These are phyloP conservation scores for Diabrotica virgifera DNA, from an alignment of 1,140 invertebrate species.

Conservation along the genomic window DNA sequence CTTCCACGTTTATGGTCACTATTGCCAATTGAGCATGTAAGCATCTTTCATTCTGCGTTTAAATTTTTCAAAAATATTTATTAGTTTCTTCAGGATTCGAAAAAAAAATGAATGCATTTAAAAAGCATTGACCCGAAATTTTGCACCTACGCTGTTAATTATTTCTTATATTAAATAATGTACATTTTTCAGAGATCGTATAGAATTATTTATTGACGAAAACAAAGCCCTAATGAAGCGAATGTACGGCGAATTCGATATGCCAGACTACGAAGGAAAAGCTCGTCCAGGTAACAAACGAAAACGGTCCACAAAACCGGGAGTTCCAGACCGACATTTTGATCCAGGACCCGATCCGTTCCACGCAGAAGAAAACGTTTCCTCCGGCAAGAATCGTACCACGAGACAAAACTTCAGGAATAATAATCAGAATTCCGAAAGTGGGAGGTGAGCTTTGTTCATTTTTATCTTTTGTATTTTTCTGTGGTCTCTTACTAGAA, in stretches of 20 bases:
- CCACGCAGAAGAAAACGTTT: constrained; percentile 38
- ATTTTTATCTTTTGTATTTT: too few species aligned
- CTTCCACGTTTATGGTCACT: too few species aligned
- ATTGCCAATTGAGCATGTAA: too few species aligned
- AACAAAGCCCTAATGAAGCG: constrained; percentile 89
- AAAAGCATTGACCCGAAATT: too few species aligned
- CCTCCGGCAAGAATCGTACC: constrained; percentile 53
- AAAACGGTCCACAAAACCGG: constrained; percentile 54
- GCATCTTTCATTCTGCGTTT: too few species aligned
- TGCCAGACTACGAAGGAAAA: constrained; percentile 52
- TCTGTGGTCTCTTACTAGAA: too few species aligned
- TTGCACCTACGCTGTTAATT: too few species aligned
- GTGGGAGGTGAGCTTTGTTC: constrained; percentile 52
- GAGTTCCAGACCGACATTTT: constrained; percentile 51
- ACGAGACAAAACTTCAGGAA: constrained; percentile 55
- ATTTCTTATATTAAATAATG: too few species aligned
- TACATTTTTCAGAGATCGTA: constrained; percentile 70
- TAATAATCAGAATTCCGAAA: constrained; percentile 56
- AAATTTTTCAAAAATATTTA: too few species aligned
- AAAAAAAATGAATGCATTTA: too few species aligned
- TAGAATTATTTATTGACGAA: constrained; percentile 88
- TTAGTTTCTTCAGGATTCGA: too few species aligned
- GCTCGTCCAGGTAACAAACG: constrained; percentile 48
- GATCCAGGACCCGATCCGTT: constrained; percentile 44
- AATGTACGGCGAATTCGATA: constrained; percentile 86